Conservation (phyloP, 1,140 invertebrate species). For the Drosophila pectinifera region DNA sequence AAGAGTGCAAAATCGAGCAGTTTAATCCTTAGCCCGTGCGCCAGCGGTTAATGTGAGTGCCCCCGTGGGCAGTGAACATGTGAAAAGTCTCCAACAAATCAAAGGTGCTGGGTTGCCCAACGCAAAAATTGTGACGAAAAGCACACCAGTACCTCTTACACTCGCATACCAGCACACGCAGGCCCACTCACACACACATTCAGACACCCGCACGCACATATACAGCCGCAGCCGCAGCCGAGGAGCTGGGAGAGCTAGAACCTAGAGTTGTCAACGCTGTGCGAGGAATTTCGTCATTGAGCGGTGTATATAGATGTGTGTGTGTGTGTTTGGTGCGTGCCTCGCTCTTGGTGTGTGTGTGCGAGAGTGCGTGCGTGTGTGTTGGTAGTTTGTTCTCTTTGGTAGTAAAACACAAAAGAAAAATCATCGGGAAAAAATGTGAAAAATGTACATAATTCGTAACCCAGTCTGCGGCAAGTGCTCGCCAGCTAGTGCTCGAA, state of each 20-base stretch:
- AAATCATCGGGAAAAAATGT: constrained; percentile 61
- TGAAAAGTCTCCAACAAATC: constrained; percentile 47
- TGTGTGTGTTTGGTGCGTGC: constrained; percentile 65
- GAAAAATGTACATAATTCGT: constrained; percentile 65
- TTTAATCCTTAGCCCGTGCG: constrained; percentile 40
- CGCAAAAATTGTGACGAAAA: constrained; percentile 69
- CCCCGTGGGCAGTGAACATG: constrained; percentile 37
- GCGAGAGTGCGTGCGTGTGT: no score
- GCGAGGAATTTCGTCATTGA: constrained; percentile 84
- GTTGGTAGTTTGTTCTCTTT: constrained; percentile 60
- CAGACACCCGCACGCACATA: constrained; percentile 38
- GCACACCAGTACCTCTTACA: constrained; percentile 54
- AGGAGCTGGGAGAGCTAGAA: constrained; percentile 72
- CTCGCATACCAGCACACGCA: constrained; percentile 29
- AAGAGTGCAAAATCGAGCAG: constrained; percentile 59
- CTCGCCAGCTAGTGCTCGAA: constrained; percentile 31
- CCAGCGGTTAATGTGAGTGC: constrained; percentile 48
- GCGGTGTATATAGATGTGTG: constrained; percentile 47
- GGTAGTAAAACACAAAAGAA: constrained; percentile 75
- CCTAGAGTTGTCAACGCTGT: constrained; percentile 78
- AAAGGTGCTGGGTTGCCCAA: constrained; percentile 52
- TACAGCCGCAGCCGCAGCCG: constrained; percentile 36
- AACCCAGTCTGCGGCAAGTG: constrained; percentile 42
- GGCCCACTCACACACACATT: constrained; percentile 40
- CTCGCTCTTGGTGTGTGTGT: constrained; percentile 58